Evolutionary conservation across 2,797 vertebrate genomes (phyloP), one percentile per base, ranked within the genome.

Genomic region (Poecile montanus): DNA sequence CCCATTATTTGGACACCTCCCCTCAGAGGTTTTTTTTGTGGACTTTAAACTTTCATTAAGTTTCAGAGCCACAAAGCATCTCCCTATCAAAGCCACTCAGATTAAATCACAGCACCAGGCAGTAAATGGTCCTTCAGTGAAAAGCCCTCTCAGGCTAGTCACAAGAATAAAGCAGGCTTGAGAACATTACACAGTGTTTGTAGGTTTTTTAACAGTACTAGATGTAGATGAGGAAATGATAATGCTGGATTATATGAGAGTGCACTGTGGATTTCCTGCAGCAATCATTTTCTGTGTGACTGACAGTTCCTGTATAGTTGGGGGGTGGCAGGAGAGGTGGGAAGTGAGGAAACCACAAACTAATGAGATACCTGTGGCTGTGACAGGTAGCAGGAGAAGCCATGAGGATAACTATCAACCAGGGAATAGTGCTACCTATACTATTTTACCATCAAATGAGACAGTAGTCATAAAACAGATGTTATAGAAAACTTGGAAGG

Each of bases 211-310:
- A 93, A 38, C 7, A 44, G 45, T 58, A 58, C 50, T 48, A 58
- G 65, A 82, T 77, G 40, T 77, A 95, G 53, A 89, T 56, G 54
- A 95, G 89, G 82, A 95, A 95, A 92, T 85, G 65, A 88, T 10
- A 76, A 58, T 62, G 40, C 45, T 92, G 45, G 50, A 68, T 72
- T 86, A 48, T 76, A 72, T 11, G 47, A 82, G 56, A 90, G 60
- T 19, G 32, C 80, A 74, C 22, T 10, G 20, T 62, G 27, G 45
- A 40, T 89, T 85, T 93, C 84, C 72, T 83, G 65, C 57, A 85
- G 57, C 47, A 51, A 51, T 93, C 30, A 38, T 74, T 70, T 63
- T 15, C 38, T 50, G 4, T 22, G n/a, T 85, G 77, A 77, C 50
- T 85, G 86, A 87, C 84, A 79, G 32, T 10, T 79, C 45, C 60